A percentile compares a stretch with the other conserved stretches of the same genome.
These are phyloP conservation scores for Sebastes iracundus DNA, from an alignment of 2,797 vertebrate genomes.

Conservation along the genomic window DNA sequence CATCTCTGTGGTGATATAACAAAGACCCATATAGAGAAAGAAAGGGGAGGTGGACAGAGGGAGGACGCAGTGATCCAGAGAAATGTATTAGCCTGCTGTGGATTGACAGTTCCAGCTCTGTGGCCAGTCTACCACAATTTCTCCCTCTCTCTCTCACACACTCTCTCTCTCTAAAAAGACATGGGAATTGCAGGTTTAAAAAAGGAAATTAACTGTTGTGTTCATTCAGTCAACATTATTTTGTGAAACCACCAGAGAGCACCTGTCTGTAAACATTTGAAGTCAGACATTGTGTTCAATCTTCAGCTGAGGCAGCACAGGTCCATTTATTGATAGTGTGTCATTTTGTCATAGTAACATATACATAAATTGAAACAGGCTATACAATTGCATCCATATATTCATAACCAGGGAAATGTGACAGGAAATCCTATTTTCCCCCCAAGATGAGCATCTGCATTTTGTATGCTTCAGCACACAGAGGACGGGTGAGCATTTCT, in stretches of 20 bases:
- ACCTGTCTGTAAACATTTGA: not conserved
- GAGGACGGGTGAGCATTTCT: not conserved
- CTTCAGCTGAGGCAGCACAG: not conserved
- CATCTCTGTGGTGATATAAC: not conserved
- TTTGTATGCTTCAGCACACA: conserved; percentile 8
- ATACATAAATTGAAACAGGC: not conserved
- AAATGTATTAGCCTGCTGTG: conserved; percentile 49
- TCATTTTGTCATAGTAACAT: not conserved
- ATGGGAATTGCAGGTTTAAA: not conserved
- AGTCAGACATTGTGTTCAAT: not conserved
- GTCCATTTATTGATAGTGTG: not conserved
- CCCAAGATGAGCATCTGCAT: conserved; percentile 24
- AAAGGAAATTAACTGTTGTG: not conserved
- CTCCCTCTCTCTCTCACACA: not conserved
- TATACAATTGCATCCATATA: conserved; percentile 51
- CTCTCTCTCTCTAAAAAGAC: not conserved
- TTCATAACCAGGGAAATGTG: conserved; percentile 53
- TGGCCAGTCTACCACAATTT: not conserved
- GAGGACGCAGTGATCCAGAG: conserved; percentile 32
- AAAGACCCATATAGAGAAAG: conserved; percentile 12
- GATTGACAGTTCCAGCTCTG: conserved; percentile 25
- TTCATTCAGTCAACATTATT: not conserved
- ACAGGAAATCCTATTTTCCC: conserved; percentile 22
- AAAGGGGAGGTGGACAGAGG: conserved; percentile 13
- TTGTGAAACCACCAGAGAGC: not conserved